Conservation (phyloP, 2,797 vertebrate species). For the Typhlichthys eigenmanni region DNA sequence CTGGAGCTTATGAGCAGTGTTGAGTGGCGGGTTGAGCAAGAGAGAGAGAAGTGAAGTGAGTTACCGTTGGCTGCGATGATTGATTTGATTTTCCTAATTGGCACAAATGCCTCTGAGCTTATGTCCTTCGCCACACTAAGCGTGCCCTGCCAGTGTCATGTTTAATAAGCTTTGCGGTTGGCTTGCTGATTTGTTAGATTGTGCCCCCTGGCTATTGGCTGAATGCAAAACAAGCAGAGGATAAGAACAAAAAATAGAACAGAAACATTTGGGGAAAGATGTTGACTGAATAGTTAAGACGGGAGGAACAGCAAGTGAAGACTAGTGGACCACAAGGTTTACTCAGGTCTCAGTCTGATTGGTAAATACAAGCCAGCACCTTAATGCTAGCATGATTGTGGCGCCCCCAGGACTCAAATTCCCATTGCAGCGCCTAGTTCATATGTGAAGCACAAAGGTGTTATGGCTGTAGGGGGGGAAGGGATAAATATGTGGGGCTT, state of each 20-base stretch:
- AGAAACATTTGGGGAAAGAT: constrained; percentile 10
- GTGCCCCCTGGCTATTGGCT: constrained; percentile 61
- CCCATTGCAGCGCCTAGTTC: too few relatives aligned
- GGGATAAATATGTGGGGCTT: too few relatives aligned
- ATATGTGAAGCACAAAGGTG: too few relatives aligned
- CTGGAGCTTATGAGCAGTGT: not conserved
- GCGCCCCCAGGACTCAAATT: too few relatives aligned
- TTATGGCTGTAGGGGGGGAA: too few relatives aligned
- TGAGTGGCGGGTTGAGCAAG: not conserved
- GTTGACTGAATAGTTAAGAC: not conserved
- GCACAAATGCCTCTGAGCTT: constrained; percentile 52
- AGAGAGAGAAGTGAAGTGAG: constrained; percentile 13
- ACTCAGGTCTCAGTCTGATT: too few relatives aligned
- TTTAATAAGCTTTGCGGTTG: constrained; percentile 67
- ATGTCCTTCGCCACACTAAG: constrained; percentile 60
- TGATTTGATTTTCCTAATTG: constrained; percentile 72
- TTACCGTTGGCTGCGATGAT: constrained; percentile 52
- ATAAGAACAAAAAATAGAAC: not conserved
- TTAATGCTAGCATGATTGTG: too few relatives aligned
- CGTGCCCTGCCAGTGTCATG: constrained; percentile 61
- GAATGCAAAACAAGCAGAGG: constrained; percentile 41
- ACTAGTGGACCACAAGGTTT: too few relatives aligned
- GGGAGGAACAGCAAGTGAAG: not conserved
- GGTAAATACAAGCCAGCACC: too few relatives aligned
- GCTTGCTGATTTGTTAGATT: constrained; percentile 68